These are phyloP conservation scores for Pteruthius melanotis DNA, from an alignment of 2,113 vertebrate genomes.

Conservation along the genomic window DNA sequence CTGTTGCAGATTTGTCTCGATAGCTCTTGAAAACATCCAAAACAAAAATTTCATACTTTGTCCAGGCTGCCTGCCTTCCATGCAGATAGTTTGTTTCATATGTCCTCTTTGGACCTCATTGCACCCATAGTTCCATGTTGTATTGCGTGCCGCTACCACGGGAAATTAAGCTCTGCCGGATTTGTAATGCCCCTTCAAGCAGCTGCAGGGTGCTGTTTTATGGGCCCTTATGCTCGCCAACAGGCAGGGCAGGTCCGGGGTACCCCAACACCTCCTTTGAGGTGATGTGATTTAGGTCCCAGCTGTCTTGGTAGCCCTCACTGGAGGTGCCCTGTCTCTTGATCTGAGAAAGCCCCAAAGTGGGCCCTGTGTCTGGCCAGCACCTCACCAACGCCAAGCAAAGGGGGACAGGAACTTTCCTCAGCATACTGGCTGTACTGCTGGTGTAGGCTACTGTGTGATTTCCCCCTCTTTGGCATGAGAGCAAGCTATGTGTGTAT, in stretches of 20 bases:
- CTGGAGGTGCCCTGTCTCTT: background rate
- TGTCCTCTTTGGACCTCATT: background rate
- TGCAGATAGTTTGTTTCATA: background rate
- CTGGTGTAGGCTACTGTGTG: background rate
- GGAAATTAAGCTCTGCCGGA: background rate
- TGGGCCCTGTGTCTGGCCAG: background rate
- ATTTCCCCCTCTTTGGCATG: background rate
- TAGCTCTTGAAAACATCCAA: background rate
- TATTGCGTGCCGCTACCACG: no score
- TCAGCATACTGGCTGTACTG: background rate
- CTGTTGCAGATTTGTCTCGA: background rate
- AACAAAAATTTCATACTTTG: background rate
- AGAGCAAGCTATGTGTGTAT: rapidly evolving
- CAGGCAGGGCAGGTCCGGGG: background rate
- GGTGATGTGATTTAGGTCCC: background rate
- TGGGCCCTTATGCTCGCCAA: background rate
- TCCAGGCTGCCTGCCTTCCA: background rate
- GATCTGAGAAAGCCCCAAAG: background rate
- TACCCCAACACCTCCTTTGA: background rate
- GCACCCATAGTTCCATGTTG: background rate
- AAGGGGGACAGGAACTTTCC: background rate
- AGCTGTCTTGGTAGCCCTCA: background rate
- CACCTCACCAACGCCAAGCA: background rate
- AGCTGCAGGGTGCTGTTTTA: background rate
- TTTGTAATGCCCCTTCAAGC: background rate